Evolutionary conservation across 2,888 invertebrate genomes (phyloP).

Genomic region (Cataglyphis cursor): DNA sequence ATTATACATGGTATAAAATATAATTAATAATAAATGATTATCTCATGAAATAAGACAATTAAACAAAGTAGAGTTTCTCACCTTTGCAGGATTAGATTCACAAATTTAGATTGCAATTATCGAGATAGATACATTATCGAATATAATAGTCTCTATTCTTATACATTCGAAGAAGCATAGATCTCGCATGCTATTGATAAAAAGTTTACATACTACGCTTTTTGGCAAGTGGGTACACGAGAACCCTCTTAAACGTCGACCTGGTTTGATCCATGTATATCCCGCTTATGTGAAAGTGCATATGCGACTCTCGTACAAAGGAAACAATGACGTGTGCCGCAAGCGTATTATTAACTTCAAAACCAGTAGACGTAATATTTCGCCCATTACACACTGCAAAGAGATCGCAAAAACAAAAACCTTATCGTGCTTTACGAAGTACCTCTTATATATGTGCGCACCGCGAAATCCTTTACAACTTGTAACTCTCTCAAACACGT

Average conservation of each 20-base stretch:
- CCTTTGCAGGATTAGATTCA: not conserved
- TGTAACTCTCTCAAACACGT: not conserved
- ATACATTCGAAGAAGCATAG: constrained; percentile 55
- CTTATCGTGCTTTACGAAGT: constrained; percentile 34
- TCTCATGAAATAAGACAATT: not conserved
- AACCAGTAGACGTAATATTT: constrained; percentile 45
- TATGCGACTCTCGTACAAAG: constrained; percentile 36
- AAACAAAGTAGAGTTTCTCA: not conserved
- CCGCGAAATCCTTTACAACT: constrained; percentile 16
- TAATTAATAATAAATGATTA: not conserved
- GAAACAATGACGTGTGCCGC: constrained; percentile 54
- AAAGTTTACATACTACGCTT: constrained; percentile 75
- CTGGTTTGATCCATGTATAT: constrained; percentile 63
- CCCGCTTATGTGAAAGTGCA: constrained; percentile 28
- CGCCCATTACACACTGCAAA: constrained; percentile 41
- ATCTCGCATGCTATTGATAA: constrained; percentile 64
- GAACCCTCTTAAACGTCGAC: constrained; percentile 74
- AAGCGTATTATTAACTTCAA: constrained; percentile 54
- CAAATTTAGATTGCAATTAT: constrained; percentile 18
- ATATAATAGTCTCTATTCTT: constrained; percentile 56
- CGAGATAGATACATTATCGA: constrained; percentile 60
- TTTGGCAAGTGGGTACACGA: constrained; percentile 74
- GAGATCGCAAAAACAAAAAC: constrained; percentile 46
- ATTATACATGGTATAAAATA: not conserved
- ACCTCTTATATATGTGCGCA: constrained; percentile 9